Evolutionary conservation across 2,113 vertebrate genomes (phyloP).

Genomic region (Arizona elegans): DNA sequence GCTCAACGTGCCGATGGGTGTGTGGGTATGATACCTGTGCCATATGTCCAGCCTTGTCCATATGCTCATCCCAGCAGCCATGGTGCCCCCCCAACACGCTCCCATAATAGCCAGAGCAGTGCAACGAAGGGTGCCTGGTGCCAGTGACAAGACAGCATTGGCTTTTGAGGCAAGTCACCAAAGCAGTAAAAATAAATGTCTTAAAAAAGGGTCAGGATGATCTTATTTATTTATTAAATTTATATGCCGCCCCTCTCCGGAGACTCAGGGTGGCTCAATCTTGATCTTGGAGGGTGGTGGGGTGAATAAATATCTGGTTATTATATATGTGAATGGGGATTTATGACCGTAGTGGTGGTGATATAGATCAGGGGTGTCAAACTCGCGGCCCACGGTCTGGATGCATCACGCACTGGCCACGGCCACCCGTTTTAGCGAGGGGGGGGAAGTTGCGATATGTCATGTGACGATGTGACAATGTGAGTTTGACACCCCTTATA

Average conservation of each 20-base stretch:
- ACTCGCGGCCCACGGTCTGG: no score
- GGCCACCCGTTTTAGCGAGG: no score
- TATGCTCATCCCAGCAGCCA: conserved; percentile 28
- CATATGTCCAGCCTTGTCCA: conserved; percentile 14
- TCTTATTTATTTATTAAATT: no score
- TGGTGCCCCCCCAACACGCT: background rate
- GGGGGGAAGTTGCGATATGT: no score
- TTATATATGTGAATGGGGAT: background rate
- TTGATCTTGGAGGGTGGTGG: background rate
- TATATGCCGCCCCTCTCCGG: no score
- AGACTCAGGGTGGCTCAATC: no score
- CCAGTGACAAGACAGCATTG: background rate
- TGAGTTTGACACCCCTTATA: no score
- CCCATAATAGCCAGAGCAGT: conserved; percentile 28
- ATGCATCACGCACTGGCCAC: no score
- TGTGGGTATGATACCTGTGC: conserved; percentile 27
- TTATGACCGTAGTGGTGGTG: background rate
- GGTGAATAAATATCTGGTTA: no score
- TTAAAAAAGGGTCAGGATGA: background rate
- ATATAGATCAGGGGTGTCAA: background rate
- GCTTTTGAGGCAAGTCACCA: conserved; percentile 1
- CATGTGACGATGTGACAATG: no score
- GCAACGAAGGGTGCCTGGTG: conserved; percentile 34
- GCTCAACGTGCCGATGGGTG: background rate
- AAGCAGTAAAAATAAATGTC: background rate